phyloP scores from a whole-genome alignment of 2,797 vertebrate species.

The Peromyscus eremicus region DNA sequence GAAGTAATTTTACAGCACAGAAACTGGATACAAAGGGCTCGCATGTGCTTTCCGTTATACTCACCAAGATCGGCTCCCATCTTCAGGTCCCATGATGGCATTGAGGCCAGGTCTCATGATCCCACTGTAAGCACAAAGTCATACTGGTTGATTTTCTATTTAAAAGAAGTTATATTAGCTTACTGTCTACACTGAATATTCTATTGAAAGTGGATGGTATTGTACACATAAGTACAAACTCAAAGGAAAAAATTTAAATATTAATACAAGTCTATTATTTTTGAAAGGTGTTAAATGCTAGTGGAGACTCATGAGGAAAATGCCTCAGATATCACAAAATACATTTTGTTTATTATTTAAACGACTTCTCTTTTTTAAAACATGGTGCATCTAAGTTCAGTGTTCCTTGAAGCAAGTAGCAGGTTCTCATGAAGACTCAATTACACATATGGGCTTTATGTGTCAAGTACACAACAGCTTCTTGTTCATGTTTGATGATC shows the following conservation, averaged over 20 bases:
- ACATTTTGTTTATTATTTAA: not conserved
- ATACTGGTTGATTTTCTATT: not conserved
- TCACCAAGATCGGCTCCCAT: conserved; percentile 90
- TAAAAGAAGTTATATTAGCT: not conserved
- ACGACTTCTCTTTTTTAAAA: not conserved
- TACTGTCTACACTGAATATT: not conserved
- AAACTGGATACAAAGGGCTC: no score
- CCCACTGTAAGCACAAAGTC: conserved; percentile 85
- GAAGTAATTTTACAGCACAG: no score
- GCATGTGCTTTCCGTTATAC: conserved; percentile 79
- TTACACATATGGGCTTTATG: not conserved
- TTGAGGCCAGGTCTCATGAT: conserved; percentile 91
- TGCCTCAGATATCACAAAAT: not conserved
- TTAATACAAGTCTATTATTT: not conserved
- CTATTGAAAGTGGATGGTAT: not conserved
- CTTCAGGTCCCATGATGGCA: conserved; percentile 90
- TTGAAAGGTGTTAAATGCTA: not conserved
- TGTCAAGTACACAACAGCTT: not conserved
- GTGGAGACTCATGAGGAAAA: not conserved
- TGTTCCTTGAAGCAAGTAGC: not conserved
- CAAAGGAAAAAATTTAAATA: not conserved
- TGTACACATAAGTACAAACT: not conserved
- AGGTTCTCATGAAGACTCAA: not conserved
- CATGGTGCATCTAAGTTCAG: not conserved
- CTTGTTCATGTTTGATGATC: not conserved